A percentile compares a stretch with the other conserved stretches of the same genome.
These are phyloP conservation scores for Naso thynnoides DNA, from an alignment of 2,797 vertebrate genomes.

Conservation along the genomic window DNA sequence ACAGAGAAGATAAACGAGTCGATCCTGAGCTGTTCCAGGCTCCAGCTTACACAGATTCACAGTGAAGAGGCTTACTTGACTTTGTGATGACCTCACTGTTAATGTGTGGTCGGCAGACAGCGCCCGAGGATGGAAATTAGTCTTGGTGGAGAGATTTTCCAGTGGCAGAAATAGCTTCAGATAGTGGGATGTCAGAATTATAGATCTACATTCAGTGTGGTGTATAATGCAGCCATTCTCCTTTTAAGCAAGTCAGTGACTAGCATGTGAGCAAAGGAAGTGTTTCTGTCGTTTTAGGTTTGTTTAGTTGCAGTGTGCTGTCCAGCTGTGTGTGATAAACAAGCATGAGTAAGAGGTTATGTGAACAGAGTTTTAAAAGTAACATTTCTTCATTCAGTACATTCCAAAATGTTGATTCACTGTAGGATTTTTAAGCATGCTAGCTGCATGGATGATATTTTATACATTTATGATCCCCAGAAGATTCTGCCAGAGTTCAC, in stretches of 20 bases:
- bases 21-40: background rate
- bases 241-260: background rate
- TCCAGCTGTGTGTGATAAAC: constrained; percentile 52
- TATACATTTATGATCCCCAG: background rate
- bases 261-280: constrained; percentile 28
- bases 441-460: background rate
- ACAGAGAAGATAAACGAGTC: background rate
- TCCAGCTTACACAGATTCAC: constrained; percentile 16
- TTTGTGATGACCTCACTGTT: constrained; percentile 38
- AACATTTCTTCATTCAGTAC: background rate
- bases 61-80: constrained; percentile 5
- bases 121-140: constrained; percentile 43
- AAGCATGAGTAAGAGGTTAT: constrained; percentile 11
- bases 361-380: constrained; percentile 9
- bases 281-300: constrained; percentile 16
- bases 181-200: constrained; percentile 15
- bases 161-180: constrained; percentile 26
- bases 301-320: constrained; percentile 36
- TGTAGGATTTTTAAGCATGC: background rate
- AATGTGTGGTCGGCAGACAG: constrained; percentile 42
- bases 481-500: background rate
- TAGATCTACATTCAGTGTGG: constrained; percentile 22
- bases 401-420: background rate
- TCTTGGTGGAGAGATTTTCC: constrained; percentile 43
- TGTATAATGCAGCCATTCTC: constrained; percentile 10